Conservation (phyloP, 1,140 invertebrate species). For the Phymastichus coffea region DNA sequence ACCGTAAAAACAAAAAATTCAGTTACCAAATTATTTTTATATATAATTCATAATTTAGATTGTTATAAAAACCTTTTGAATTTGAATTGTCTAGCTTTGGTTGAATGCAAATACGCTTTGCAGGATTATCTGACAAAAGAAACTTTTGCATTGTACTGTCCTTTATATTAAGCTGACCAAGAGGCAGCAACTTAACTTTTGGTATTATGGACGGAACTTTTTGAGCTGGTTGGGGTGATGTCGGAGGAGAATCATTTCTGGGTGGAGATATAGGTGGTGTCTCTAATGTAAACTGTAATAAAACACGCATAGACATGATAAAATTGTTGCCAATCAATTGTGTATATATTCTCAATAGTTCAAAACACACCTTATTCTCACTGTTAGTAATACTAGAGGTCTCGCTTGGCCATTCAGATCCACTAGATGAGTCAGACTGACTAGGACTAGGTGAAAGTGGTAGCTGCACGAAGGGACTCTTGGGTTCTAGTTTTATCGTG, state of each 20-base stretch:
- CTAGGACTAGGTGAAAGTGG: slow-evolving; percentile 43
- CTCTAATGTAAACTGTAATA: slow-evolving; percentile 40
- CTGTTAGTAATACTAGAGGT: neutral
- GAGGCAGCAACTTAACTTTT: slow-evolving; percentile 32
- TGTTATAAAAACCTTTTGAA: slow-evolving; percentile 1
- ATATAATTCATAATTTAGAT: neutral
- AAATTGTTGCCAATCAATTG: slow-evolving; percentile 3
- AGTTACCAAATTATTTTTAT: too few species aligned
- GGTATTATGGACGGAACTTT: slow-evolving; percentile 26
- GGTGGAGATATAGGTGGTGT: slow-evolving; percentile 50
- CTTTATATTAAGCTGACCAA: slow-evolving; percentile 31
- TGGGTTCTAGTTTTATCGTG: slow-evolving; percentile 41
- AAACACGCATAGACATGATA: neutral
- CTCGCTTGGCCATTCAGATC: slow-evolving; percentile 36
- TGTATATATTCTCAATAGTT: neutral
- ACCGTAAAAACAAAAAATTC: slow-evolving; percentile 8
- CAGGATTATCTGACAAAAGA: slow-evolving; percentile 30
- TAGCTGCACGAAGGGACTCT: slow-evolving; percentile 33
- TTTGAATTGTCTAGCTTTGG: slow-evolving; percentile 17
- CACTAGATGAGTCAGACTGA: slow-evolving; percentile 40
- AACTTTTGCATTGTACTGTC: slow-evolving; percentile 29
- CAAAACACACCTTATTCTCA: slow-evolving; percentile 14
- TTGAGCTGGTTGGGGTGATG: slow-evolving; percentile 35
- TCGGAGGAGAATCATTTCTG: slow-evolving; percentile 37
- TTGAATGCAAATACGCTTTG: slow-evolving; percentile 40